Percentiles rank a stretch among this genome's conserved stretches.
Evolutionary conservation across 2,888 invertebrate genomes (phyloP).

Genomic region (Pocota personata): DNA sequence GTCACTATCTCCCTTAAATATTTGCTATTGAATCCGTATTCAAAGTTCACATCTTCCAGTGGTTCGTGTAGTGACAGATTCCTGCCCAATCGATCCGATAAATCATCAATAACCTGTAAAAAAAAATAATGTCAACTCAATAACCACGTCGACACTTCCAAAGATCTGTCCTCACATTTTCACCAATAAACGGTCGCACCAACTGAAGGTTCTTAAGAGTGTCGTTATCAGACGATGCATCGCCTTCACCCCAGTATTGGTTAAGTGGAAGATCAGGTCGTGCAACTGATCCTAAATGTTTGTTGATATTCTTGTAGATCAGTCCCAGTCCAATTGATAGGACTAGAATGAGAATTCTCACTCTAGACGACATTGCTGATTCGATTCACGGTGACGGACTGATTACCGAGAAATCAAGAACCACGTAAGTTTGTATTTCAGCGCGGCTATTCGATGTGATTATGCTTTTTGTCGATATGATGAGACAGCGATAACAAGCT

Average conservation of each 20-base stretch:
- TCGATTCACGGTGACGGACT: not conserved
- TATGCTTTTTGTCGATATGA: constrained; percentile 17
- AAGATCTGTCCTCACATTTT: constrained; percentile 7
- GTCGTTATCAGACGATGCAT: constrained; percentile 76
- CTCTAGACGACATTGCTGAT: constrained; percentile 17
- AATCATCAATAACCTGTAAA: constrained; percentile 84
- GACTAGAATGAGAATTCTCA: constrained; percentile 41
- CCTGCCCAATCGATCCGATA: constrained; percentile 85
- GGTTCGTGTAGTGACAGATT: constrained; percentile 83
- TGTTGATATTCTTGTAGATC: constrained; percentile 76
- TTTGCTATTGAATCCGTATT: constrained; percentile 91
- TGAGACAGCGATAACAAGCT: constrained; percentile 15
- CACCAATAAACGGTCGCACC: constrained; percentile 31
- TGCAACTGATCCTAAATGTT: constrained; percentile 75
- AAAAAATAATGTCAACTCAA: not conserved
- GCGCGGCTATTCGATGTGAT: not conserved
- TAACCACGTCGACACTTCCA: constrained; percentile 15
- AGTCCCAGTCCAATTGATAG: constrained; percentile 77
- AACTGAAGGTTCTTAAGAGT: constrained; percentile 46
- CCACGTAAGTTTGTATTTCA: constrained; percentile 22
- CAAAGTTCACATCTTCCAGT: constrained; percentile 86
- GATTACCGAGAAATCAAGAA: not conserved
- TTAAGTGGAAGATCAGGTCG: constrained; percentile 76
- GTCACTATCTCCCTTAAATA: constrained; percentile 87
- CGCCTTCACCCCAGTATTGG: constrained; percentile 81